Evolutionary conservation across 2,113 vertebrate species (phyloP), one percentile per base, ranked within the genome.

Genomic region (Clarias magur): DNA sequence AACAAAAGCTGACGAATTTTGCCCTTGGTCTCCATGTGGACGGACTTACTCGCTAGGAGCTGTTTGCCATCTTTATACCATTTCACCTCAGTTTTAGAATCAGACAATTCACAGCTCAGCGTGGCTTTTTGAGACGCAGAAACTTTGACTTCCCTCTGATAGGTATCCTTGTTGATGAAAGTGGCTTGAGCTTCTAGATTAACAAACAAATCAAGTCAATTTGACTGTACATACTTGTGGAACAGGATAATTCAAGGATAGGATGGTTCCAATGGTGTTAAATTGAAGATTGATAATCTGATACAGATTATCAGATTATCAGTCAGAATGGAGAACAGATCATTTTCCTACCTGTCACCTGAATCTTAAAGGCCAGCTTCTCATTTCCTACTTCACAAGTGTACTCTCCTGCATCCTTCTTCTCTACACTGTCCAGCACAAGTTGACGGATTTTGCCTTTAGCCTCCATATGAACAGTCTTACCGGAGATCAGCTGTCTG

Each of bases 351-450:
- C 70, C 70, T 42, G 70, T 75, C 6, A 90, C 85, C 1, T 16
- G 62, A 80, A 90, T 72, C 27, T 91, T 96, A 91, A 96, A 96
- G 0, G 80, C 73, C 79, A 96, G n/a, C 65, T 94, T 96, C 85
- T 97, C 95, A 72, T 92, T 90, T 2, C 92, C 94, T 67, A 92
- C 94, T 91, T 96, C 96, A 85, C 96, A 96, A 90, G 5, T 94
- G 83, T 97, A 97, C 59, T 96, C 94, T 68, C 96, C 96, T 42
- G 91, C 94, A 70, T 97, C 96, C 79, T 93, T 96, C 92, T 93
- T 95, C 92, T 97, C 95, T 85, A 95, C 92, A 5, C 94, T 93
- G 54, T 95, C 92, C 0, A 97, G 63, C 79, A 95, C 89, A 86
- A 97, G 92, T 75, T 91, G 92, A 0, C 95, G 94, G 17, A 68